Evolutionary conservation across 2,888 invertebrate genomes (phyloP).

Genomic region (Thereva nobilitata): DNA sequence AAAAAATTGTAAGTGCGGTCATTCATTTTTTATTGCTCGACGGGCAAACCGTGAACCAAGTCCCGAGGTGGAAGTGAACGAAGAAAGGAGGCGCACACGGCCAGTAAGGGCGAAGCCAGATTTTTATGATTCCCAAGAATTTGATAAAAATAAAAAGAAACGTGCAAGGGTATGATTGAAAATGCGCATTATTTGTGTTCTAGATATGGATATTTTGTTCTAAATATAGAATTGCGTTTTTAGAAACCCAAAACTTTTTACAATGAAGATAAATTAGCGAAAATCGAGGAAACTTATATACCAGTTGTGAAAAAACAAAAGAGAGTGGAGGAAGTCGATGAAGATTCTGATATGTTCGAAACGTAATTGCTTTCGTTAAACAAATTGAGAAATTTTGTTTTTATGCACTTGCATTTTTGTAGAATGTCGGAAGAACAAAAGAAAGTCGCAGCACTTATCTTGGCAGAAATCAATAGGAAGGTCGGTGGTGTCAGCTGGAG

Average conservation of each 20-base stretch:
- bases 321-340: conserved; percentile 57
- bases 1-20: conserved; percentile 81
- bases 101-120: conserved; percentile 78
- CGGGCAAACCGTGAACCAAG: conserved; percentile 53
- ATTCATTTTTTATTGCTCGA: conserved; percentile 75
- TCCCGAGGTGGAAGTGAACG: conserved; percentile 41
- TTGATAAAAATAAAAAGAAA: conserved; percentile 75
- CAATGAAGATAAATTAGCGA: conserved; percentile 58
- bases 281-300: conserved; percentile 57
- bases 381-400: neutral
- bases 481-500: conserved; percentile 55
- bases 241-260: conserved; percentile 27
- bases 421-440: conserved; percentile 66
- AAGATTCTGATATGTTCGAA: conserved; percentile 55
- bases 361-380: conserved; percentile 35
- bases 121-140: conserved; percentile 81
- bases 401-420: neutral
- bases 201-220: neutral
- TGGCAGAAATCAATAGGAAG: conserved; percentile 80
- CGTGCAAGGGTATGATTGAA: conserved; percentile 52
- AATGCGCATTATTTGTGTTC: conserved; percentile 7
- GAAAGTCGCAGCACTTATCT: conserved; percentile 71
- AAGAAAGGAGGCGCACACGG: conserved; percentile 68
- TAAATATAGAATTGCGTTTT: conserved; percentile 1
- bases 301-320: conserved; percentile 52